Percentiles rank a stretch among this genome's conserved stretches.
Evolutionary conservation across 2,113 vertebrate genomes (phyloP).

Genomic region (Lagopus leucura): DNA sequence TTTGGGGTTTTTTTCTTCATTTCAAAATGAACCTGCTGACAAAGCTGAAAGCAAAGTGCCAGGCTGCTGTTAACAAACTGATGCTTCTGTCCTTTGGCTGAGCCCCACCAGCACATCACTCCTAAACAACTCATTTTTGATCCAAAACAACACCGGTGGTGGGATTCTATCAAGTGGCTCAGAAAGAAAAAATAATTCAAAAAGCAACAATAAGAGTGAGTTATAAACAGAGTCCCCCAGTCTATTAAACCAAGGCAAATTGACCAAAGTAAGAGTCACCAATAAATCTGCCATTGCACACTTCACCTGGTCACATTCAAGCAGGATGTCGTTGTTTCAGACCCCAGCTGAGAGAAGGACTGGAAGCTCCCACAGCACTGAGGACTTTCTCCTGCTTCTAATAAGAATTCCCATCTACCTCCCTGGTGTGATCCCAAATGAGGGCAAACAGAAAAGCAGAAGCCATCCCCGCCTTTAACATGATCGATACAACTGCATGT

Average conservation of each 20-base stretch:
- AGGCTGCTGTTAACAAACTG: neutral
- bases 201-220: neutral
- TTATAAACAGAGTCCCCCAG: neutral
- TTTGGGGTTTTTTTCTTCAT: neutral
- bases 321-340: neutral
- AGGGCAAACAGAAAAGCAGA: neutral
- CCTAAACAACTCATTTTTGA: neutral
- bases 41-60: neutral
- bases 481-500: neutral
- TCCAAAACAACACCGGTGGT: neutral
- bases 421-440: neutral
- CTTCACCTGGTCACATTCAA: neutral
- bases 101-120: neutral
- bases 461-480: neutral
- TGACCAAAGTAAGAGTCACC: neutral
- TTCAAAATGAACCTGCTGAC: neutral
- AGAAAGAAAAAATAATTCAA: neutral
- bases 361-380: neutral
- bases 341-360: neutral
- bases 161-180: neutral
- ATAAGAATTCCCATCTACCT: constrained; percentile 20
- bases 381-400: neutral
- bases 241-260: neutral
- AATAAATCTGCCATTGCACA: neutral
- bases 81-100: neutral